Percentiles rank a stretch among this genome's conserved stretches.
phyloP scores from a whole-genome alignment of 2,113 vertebrate genomes.

The Speoplatyrhinus poulsoni region DNA sequence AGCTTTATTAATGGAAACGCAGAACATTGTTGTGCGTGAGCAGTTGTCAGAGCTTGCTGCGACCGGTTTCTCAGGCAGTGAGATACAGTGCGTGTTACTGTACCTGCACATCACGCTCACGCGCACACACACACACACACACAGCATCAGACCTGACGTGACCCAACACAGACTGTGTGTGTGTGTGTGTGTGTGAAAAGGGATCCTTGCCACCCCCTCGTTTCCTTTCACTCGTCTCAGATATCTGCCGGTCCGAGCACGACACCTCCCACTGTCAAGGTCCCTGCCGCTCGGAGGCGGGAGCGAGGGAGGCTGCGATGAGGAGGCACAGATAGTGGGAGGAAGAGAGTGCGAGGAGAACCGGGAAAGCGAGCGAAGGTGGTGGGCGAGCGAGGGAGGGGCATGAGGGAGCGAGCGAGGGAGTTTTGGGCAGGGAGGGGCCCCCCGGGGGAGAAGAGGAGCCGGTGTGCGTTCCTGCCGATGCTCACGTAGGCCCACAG shows the following conservation, averaged over 20 bases:
- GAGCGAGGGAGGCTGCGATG: not conserved
- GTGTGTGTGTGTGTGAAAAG: slow-evolving; percentile 35
- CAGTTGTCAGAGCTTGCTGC: not conserved
- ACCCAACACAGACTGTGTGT: not conserved
- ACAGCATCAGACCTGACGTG: not conserved
- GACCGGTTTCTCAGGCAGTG: not conserved
- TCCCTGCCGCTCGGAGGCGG: slow-evolving; percentile 25
- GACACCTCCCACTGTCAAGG: slow-evolving; percentile 61
- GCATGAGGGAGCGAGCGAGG: slow-evolving; percentile 15
- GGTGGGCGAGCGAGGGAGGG: slow-evolving; percentile 18
- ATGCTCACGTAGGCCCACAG: slow-evolving; percentile 77
- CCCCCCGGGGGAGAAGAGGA: slow-evolving; percentile 39
- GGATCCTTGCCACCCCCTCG: slow-evolving; percentile 48
- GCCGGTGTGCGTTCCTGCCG: slow-evolving; percentile 60
- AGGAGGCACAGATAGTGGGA: not conserved
- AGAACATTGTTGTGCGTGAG: not conserved
- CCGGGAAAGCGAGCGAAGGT: not conserved
- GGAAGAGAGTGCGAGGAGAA: slow-evolving; percentile 15
- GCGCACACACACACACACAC: not conserved
- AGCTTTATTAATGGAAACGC: not conserved
- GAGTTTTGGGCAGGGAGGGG: slow-evolving; percentile 20
- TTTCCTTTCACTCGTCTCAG: slow-evolving; percentile 55
- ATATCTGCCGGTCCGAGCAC: slow-evolving; percentile 44
- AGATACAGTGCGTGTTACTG: slow-evolving; percentile 5
- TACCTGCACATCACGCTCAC: not conserved